Percentiles rank a stretch among this genome's conserved stretches.
phyloP scores from a whole-genome alignment of 1,140 invertebrate genomes.

The Myzus persicae region DNA sequence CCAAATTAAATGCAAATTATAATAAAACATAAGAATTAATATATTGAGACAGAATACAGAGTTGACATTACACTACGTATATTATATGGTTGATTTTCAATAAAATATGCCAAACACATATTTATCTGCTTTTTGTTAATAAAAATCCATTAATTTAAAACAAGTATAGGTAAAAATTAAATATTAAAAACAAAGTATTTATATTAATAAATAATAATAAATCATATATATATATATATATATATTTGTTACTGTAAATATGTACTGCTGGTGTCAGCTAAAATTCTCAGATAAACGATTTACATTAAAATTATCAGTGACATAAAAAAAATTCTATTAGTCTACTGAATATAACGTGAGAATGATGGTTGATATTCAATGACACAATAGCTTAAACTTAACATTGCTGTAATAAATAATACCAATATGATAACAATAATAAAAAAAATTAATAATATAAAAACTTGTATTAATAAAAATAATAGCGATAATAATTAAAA shows the following conservation, averaged over 20 bases:
- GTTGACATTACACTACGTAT: background rate
- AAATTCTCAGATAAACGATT: background rate
- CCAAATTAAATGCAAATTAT: background rate
- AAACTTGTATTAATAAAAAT: background rate
- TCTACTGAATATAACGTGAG: background rate
- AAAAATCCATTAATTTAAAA: background rate
- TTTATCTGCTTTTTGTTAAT: background rate
- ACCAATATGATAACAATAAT: background rate
- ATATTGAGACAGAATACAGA: constrained; percentile 1
- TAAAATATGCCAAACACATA: background rate
- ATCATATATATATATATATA: background rate
- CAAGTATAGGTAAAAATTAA: constrained; percentile 7
- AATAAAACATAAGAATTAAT: constrained; percentile 6
- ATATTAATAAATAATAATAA: constrained; percentile 2
- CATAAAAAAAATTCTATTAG: background rate
- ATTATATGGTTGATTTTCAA: background rate
- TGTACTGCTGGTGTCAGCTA: background rate
- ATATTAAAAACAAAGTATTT: constrained; percentile 16
- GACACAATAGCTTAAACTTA: background rate
- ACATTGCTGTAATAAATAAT: background rate
- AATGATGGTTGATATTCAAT: background rate
- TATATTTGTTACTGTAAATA: background rate
- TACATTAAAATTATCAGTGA: background rate
- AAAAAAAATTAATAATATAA: background rate
- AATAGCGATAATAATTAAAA: background rate